Base-by-base conservation (phyloP, 1,140 invertebrate species). In the Phymorhynchus buccinoides region DNA sequence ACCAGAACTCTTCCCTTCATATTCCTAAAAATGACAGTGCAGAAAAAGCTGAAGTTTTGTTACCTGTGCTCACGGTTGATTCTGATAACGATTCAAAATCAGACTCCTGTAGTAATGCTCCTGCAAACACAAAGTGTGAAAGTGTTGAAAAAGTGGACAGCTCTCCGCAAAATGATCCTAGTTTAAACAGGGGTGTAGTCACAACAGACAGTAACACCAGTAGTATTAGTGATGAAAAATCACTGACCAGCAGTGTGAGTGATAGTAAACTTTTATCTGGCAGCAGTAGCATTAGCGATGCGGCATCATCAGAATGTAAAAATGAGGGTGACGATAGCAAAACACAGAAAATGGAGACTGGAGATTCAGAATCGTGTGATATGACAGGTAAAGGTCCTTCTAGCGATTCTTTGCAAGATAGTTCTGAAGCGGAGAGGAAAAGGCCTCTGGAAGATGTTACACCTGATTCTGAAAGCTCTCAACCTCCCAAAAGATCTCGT, bases 401-500 rank as follows among this genome's bases (percentile, higher is more conserved):
- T 37, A 41, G 56, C 75, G 48, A 78, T 48, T 73, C 84, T 41
- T 39, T 78, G 0, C 68, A 42, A 52, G 35, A 35, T 41, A 80
- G 81, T 14, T 52, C 52, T 56, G 56, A 22, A 22, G 30, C 77
- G 35, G 86, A 88, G 30, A 84, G 85, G 39, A 88, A 88, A 85
- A 82, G 86, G 71, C 84, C 85, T 14, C 75, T 56, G 41, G 80
- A 86, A 39, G 32, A 62, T 79, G 30, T 30, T n/a, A 39, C n/a
- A 16, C 30, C 86, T 41, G 86, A 88, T 16, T 35, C 62, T 27
- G 85, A 85, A 7, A 32, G 66, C 52, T 77, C 66, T 32, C 41
- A 73, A 4, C 80, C 80, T 66, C 85, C 88, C 3, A 90, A 90
- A 81, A 84, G 88, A 16, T 88, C 89, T 41, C 78, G 89, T 16